Base-by-base conservation (phyloP, 2,888 invertebrate species). In the Unio delphinus region DNA sequence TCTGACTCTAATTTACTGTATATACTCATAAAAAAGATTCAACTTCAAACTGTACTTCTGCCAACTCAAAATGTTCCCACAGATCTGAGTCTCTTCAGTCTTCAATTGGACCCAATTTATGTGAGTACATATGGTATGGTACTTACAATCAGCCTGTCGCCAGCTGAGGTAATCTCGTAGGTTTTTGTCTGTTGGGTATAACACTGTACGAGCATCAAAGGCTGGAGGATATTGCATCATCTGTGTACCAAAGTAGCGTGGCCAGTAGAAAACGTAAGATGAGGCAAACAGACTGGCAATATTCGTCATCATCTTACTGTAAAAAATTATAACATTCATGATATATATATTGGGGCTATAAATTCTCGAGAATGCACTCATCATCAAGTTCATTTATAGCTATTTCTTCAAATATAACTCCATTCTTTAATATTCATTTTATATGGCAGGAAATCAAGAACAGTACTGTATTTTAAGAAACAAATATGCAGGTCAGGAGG, bases 221-320 rank as follows among this genome's bases (percentile, higher is more conserved):
- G 94, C 92, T 7, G 98, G 98, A 0, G 97, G 95, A 91, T 96
- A 97, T 84, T 93, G 91, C 65, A 98, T 90, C 59, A 82, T 77
- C 74, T 92, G 91, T 17, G 93, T 91, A 18, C 91, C 91, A 90
- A 98, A 97, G 91, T 93, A 95, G n/a, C 93, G 92, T 5, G 91
- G 91, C 98, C 98, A 99, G 87, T 94, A 92, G 89, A 93, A 95
- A 7, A 96, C 96, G 90, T 95, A 99, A 0, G 95, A 93, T 0
- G 96, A 93, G 7, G 96, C 92, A 90, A 99, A 99, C 79, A 96
- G 92, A 83, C 97, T 97, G 75, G 94, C 95, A 0, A 98, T 93
- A 76, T 95, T 95, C 1, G 96, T 95, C 81, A 96, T 92, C 30
- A 98, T 91, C 91, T 98, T 98, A 34, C 94, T 90, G 85, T 60